Base-by-base conservation (phyloP, 2,113 vertebrate genomes). In the Synchiropus splendidus region DNA sequence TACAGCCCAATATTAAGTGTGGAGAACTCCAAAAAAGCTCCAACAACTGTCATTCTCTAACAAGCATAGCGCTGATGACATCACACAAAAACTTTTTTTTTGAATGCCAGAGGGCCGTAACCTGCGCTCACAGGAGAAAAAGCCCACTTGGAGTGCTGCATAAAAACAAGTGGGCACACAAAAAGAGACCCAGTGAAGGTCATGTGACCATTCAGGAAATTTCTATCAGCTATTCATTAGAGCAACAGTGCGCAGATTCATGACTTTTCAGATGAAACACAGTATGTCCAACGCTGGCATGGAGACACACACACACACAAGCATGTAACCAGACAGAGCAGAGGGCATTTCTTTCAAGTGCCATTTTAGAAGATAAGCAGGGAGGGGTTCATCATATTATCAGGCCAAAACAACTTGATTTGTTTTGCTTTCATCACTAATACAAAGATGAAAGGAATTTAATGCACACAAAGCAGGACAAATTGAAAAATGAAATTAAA, bases 191-290 rank as follows among this genome's bases (percentile, higher is more conserved):
- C 43, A 61, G 52, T 51, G 61, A 61, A 51, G 61, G 75, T 70
- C 74, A 74, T 61, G 61, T 64, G 39, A 48, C 67, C 55, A 69
- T 54, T 69, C 32, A 44, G 51, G 62, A 57, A 39, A 54, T 70
- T 70, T 69, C 73, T 65, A 67, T 40, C 42, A 11, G 33, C 66
- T 58, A 71, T 71, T 78, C 74, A 74, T 16, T 36, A 35, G 47
- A 32, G 32, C 30, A 64, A 66, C 60, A 78, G 58, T 41, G 31
- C 37, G 61, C 49, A 70, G 66, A 72, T 74, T 76, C 75, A 64
- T 54, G 74, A 77, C 48, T 55, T 40, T 79, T 76, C 65, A 61
- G 56, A 62, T 64, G 48, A 68, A 74, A 71, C 42, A 39, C 9
- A 36, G 35, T 34, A 42, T 12, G 27, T 21, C 38, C 13, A 12